Evolutionary conservation across 2,113 vertebrate species (phyloP).

Genomic region (Ursus arctos): DNA sequence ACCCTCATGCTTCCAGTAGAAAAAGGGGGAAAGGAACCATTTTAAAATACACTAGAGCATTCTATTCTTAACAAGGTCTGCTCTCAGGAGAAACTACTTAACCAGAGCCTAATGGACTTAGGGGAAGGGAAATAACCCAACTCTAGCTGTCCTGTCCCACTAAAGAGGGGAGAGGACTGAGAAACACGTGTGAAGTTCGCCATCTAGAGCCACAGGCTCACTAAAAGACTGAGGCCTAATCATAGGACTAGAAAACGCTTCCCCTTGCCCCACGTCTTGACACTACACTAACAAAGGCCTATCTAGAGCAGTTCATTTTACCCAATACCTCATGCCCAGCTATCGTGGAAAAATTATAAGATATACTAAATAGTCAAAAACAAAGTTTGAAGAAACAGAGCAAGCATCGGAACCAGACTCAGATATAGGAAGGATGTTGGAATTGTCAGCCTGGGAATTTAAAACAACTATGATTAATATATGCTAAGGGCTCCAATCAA

Average conservation of each 20-base stretch:
- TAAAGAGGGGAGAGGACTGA: not conserved
- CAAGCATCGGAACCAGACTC: not conserved
- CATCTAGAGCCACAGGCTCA: not conserved
- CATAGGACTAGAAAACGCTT: not conserved
- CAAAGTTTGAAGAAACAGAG: not conserved
- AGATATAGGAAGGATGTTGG: not conserved
- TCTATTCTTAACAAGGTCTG: not conserved
- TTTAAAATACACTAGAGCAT: not conserved
- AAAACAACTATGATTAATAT: not conserved
- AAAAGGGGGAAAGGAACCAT: not conserved
- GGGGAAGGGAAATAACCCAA: not conserved
- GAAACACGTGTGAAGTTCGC: not conserved
- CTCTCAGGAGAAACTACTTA: not conserved
- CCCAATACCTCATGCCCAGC: not conserved
- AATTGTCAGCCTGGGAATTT: not conserved
- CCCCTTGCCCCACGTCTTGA: not conserved
- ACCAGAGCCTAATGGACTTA: not conserved
- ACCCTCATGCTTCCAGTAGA: not conserved
- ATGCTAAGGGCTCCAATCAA: not conserved
- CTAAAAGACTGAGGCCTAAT: not conserved
- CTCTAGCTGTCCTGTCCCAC: not conserved
- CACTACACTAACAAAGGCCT: not conserved
- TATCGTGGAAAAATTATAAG: not conserved
- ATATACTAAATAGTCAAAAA: not conserved
- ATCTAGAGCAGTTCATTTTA: not conserved